Conservation (phyloP, 2,888 invertebrate species). For the Harpalus rubripes region DNA sequence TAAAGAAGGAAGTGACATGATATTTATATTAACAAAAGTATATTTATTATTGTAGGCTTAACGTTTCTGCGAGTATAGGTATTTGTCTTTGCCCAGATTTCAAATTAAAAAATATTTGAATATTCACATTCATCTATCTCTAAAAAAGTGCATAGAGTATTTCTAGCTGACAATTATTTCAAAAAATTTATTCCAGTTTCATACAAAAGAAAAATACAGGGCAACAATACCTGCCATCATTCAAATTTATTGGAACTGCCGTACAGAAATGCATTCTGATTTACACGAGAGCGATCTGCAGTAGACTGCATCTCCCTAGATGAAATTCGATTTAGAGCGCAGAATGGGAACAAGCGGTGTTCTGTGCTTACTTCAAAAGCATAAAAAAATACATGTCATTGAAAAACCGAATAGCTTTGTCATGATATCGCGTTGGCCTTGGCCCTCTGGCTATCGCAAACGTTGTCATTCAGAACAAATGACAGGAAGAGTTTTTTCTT, state of each 20-base stretch:
- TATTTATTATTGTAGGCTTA: too few relatives aligned
- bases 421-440: conserved; percentile 2
- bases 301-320: conserved; percentile 9
- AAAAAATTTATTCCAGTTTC: neutral
- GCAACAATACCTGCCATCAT: conserved; percentile 5
- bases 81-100: too few relatives aligned
- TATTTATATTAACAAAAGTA: too few relatives aligned
- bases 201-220: neutral
- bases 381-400: conserved; percentile 8
- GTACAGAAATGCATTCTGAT: conserved; percentile 5
- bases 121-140: neutral
- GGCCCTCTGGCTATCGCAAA: neutral
- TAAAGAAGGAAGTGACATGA: too few relatives aligned
- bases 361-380: neutral
- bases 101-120: too few relatives aligned
- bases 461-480: neutral
- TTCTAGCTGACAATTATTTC: neutral
- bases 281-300: conserved; percentile 11
- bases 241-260: conserved; percentile 11
- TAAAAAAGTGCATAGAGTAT: neutral
- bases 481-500: neutral
- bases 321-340: conserved; percentile 39
- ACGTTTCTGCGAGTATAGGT: too few relatives aligned
- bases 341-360: conserved; percentile 36
- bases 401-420: conserved; percentile 18